Evolutionary conservation across 2,888 invertebrate species (phyloP), one percentile per base, ranked within the genome.

Genomic region (Malachius bipustulatus): DNA sequence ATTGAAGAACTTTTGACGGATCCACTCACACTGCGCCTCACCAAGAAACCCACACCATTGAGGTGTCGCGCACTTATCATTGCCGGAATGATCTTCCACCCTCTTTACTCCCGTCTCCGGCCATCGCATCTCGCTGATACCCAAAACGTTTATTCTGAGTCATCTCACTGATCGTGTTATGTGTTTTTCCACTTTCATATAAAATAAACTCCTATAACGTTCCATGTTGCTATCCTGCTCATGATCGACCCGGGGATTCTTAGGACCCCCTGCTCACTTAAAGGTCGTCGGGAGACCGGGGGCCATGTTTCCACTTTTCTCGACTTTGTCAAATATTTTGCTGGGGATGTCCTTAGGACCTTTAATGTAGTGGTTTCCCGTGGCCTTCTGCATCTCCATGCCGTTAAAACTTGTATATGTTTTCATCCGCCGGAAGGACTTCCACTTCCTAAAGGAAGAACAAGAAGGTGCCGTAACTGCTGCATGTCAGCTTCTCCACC

Each of bases 341-440:
- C 24, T 19, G 24, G n/a, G 24, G 24, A 19, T 19, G 24, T 19
- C 24, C 24, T 19, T 19, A 8, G 24, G 24, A 19, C 24, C n/a
- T 19, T 19, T 19, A 19, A 19, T 19, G 24, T n/a, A 19, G 24
- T 19, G 24, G 24, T 19, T 19, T 19, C n/a, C 24, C 24, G 24
- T 19, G 24, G 24, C 24, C 24, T 19, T 19, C 24, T 19, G 24
- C 24, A 19, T 19, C 24, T 19, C 24, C 24, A 19, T 19, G 24
- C 24, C 24, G 24, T 19, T 19, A n/a, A n/a, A 19, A 19, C 24
- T 19, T 19, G 24, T 19, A 19, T n/a, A 19, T n/a, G n/a, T 6
- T 19, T 19, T 19, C n/a, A 19, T 19, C 24, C 24, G 24, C 24
- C 24, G 24, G 24, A n/a, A 19, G 24, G 24, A 19, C n/a, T 19